Percentiles rank a stretch among this genome's conserved stretches.
Conservation (phyloP, 2,797 vertebrate species). For the Mormyrus proboscirostris region DNA sequence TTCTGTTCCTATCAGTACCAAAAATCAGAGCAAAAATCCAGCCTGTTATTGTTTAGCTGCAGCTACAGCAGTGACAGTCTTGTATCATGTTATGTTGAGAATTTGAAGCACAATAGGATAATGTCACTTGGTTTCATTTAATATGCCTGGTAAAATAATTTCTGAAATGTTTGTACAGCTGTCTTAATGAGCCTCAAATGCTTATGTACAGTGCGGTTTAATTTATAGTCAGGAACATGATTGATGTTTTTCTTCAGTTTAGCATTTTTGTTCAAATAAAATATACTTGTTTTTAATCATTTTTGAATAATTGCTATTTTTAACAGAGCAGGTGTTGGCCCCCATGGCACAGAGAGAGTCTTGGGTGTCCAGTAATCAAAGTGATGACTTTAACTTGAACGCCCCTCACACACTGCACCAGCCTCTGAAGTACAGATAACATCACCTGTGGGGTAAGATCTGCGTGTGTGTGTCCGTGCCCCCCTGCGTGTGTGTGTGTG, state of each 20-base stretch:
- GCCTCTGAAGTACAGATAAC: conserved; percentile 61
- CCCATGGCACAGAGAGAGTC: conserved; percentile 63
- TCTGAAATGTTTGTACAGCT: not conserved
- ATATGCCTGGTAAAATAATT: not conserved
- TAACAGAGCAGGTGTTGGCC: conserved; percentile 38
- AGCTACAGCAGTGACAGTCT: not conserved
- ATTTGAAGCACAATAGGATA: not conserved
- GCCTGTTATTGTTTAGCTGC: not conserved
- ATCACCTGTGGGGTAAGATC: conserved; percentile 43
- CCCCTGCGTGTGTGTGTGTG: not conserved
- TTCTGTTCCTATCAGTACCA: not conserved
- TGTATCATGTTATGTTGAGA: not conserved
- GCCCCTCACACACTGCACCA: conserved; percentile 44
- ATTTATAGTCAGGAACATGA: not conserved
- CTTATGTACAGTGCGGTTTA: not conserved
- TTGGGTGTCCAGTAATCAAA: conserved; percentile 33
- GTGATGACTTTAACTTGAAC: conserved; percentile 37
- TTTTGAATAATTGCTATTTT: not conserved
- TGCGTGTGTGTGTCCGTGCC: not conserved
- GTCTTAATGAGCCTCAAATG: not conserved
- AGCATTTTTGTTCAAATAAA: not conserved
- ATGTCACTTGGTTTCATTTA: not conserved
- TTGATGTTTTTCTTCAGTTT: not conserved
- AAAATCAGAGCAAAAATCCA: not conserved
- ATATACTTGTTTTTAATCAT: not conserved